Evolutionary conservation across 1,140 invertebrate genomes (phyloP).

Genomic region (Anthonomus grandis): DNA sequence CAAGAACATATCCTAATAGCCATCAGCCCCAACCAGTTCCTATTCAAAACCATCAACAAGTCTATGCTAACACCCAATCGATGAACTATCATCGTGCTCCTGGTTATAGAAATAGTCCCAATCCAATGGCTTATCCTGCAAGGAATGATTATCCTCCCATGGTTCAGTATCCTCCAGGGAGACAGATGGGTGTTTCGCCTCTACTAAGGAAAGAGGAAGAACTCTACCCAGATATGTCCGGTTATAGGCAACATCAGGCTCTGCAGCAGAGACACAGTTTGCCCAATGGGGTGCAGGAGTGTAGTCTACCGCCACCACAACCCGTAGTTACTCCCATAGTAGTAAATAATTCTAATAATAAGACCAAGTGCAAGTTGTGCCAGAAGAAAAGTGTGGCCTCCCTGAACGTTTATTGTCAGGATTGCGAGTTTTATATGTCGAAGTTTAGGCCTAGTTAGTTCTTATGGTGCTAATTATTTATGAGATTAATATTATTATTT

Average conservation of each 20-base stretch:
- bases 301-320: conserved; percentile 54
- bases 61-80: too few relatives aligned
- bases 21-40: too few relatives aligned
- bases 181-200: conserved; percentile 5
- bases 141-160: too few relatives aligned
- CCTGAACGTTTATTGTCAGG: conserved; percentile 76
- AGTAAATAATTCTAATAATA: conserved; percentile 46
- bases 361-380: conserved; percentile 75
- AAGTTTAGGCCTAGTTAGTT: conserved; percentile 73
- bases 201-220: conserved; percentile 17
- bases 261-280: conserved; percentile 66
- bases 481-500: too few relatives aligned
- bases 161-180: conserved; percentile 1
- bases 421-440: conserved; percentile 91
- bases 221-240: conserved; percentile 39
- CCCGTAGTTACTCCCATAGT: conserved; percentile 50
- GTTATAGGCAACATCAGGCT: conserved; percentile 49
- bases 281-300: conserved; percentile 62
- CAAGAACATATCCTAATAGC: too few relatives aligned
- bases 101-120: not conserved
- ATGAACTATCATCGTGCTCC: too few relatives aligned
- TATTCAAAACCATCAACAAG: too few relatives aligned
- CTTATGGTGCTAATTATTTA: too few relatives aligned
- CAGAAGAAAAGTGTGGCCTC: conserved; percentile 74
- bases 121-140: too few relatives aligned